Conservation (phyloP, 2,113 vertebrate species). For the Romanogobio albipinnatus region DNA sequence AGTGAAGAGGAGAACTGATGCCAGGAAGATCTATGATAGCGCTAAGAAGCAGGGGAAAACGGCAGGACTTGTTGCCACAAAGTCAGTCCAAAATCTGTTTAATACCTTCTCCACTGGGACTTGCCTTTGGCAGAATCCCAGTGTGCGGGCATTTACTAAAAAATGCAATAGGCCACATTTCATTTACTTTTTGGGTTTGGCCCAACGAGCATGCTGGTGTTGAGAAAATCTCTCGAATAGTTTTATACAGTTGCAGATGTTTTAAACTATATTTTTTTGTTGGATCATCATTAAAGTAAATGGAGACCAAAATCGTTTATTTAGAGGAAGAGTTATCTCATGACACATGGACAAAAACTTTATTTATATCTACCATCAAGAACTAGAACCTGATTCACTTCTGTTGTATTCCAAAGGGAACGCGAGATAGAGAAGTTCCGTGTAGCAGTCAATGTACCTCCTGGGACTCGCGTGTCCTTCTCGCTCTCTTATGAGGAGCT, state of each 20-base stretch:
- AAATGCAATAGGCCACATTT: slow-evolving; percentile 17
- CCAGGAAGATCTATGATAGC: slow-evolving; percentile 85
- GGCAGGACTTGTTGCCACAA: slow-evolving; percentile 83
- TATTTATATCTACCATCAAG: not conserved
- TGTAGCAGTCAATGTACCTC: slow-evolving; percentile 78
- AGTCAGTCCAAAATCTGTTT: slow-evolving; percentile 68
- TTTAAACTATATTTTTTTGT: not conserved
- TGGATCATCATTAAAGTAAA: not conserved
- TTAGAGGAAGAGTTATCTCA: not conserved
- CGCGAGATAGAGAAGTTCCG: slow-evolving; percentile 81
- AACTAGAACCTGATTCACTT: not conserved
- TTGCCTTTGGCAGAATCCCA: slow-evolving; percentile 39
- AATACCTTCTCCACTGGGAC: slow-evolving; percentile 38
- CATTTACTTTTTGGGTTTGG: not conserved
- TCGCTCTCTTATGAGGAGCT: slow-evolving; percentile 79
- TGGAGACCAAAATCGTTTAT: not conserved
- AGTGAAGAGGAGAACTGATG: slow-evolving; percentile 81
- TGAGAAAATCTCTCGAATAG: not conserved
- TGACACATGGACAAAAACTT: not conserved
- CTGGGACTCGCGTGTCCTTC: slow-evolving; percentile 74
- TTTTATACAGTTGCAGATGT: not conserved
- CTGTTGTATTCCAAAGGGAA: slow-evolving; percentile 68
- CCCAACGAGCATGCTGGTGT: not conserved
- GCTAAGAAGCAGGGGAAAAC: slow-evolving; percentile 81
- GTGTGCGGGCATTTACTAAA: slow-evolving; percentile 30